Base-by-base conservation (phyloP, 1,140 invertebrate genomes). In the Gyrodactylus bullatarudis region DNA sequence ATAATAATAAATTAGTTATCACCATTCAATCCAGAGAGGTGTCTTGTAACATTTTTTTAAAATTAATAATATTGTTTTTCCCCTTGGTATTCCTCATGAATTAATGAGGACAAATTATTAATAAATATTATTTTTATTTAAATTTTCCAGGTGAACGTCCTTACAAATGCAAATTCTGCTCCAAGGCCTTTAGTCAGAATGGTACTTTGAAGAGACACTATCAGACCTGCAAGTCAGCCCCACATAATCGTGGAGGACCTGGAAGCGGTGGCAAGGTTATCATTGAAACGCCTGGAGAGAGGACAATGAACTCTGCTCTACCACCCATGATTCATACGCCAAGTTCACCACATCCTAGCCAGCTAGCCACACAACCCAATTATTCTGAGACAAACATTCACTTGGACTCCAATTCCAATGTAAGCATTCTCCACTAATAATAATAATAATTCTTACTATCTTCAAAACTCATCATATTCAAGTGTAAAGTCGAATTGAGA, bases 131-230 rank as follows among this genome's bases (percentile, higher is more conserved):
- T n/a, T 71, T 71, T 71, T 8, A 8, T 69, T 8, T 69, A 8
- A 69, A 21, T 23, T 69, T 23, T 69, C 8, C 68, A 71, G 72
- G 72, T 2, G 72, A 73, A 69, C 21, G 72, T 23, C 72, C 72
- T 23, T 73, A 73, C 26, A 26, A n/a, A 20, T 73, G 72, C 21
- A 23, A 73, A 69, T 73, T 73, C 26, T 73, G 72, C 26, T 23
- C 21, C 2, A 73, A 73, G 25, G 26, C 34, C 20, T 73, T 73
- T 26, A 27, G 24, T 27, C 72, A 73, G 26, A 73, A 73, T 26
- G 72, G 72, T 20, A 73, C 72, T 2, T 21, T 73, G 26, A 73
- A 73, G 26, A 23, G 72, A 25, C 72, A 73, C 25, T 26, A 73
- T 69, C 72, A 25, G 1, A 73, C 72, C 1, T 73, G 72, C 26